These are phyloP conservation scores for Caenorhabditis remanei DNA, from an alignment of 1,140 invertebrate genomes.

Conservation along the genomic window DNA sequence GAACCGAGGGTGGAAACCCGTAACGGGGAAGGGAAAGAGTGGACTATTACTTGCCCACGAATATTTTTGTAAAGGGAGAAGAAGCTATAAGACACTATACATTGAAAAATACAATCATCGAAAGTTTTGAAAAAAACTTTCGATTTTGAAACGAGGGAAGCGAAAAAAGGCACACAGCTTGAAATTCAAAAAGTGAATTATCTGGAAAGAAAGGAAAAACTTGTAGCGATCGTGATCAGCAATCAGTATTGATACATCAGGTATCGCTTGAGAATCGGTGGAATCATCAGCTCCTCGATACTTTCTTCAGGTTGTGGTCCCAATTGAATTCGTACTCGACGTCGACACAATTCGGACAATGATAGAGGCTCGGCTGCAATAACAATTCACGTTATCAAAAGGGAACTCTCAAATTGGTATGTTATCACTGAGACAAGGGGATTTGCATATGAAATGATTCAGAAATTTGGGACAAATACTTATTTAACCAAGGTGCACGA, in stretches of 20 bases:
- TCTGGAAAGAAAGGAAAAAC: background rate
- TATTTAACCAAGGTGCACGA: conserved; percentile 25
- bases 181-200: conserved; percentile 49
- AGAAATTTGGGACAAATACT: background rate
- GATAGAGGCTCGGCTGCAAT: conserved; percentile 66
- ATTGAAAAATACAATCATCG: conserved; percentile 1
- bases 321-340: conserved; percentile 64
- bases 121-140: background rate
- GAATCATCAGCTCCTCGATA: conserved; percentile 70
- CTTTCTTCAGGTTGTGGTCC: conserved; percentile 65
- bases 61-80: background rate
- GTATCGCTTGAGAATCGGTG: conserved; percentile 69
- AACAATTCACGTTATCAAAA: conserved; percentile 42
- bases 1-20: conserved; percentile 39
- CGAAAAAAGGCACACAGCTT: conserved; percentile 44
- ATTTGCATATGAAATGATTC: background rate
- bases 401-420: background rate
- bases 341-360: conserved; percentile 66
- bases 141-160: conserved; percentile 10
- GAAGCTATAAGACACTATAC: conserved; percentile 43
- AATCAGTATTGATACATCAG: conserved; percentile 68
- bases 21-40: background rate
- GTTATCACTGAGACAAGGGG: conserved; percentile 4
- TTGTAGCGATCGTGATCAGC: background rate
- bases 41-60: background rate